Base-by-base conservation (phyloP, 2,113 vertebrate species). In the Osmerus mordax region DNA sequence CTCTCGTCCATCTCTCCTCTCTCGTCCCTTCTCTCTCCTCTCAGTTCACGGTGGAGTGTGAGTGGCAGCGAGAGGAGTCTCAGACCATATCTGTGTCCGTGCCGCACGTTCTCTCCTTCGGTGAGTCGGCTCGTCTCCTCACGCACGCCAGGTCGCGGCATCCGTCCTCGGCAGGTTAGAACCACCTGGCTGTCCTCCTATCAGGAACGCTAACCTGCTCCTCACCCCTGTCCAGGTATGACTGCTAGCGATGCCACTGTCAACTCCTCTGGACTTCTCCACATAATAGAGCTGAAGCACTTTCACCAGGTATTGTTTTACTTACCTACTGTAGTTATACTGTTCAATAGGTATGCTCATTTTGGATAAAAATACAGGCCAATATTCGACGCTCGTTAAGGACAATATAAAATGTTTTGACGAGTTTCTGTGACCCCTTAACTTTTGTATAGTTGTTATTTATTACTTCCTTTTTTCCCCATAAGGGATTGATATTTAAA, bases 21-120 rank as follows among this genome's bases (percentile, higher is more conserved):
- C 23, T 23, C 23, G 23, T 23, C 23, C 23, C 23, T 23, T 1
- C 21, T 59, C 23, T 63, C 41, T 61, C 62, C 15, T 61, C 51
- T 59, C 54, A 99, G 97, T 97, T 95, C 90, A 90, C 88, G 52
- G 85, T 98, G 87, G 94, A 94, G 78, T 99, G 97, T 81, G 96
- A 99, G 85, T 98, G 97, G 92, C 95, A 97, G 86, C 86, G 88
- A 76, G 92, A 92, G 79, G 92, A 92, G 56, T 88, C 90, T 65
- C 91, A 92, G 88, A 93, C 86, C 16, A 9, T 93, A 28, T 86
- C 93, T 1, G 82, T 95, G 32, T 84, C 94, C 65, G 94, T 95
- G 56, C 94, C 96, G 0, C 93, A 94, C 76, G 91, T 96, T 28
- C 88, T 99, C 69, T 96, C 96, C 66, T 94, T 97, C 2, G 96